phyloP scores from a whole-genome alignment of 2,888 invertebrate genomes.

The Scaptomyza reducta region DNA sequence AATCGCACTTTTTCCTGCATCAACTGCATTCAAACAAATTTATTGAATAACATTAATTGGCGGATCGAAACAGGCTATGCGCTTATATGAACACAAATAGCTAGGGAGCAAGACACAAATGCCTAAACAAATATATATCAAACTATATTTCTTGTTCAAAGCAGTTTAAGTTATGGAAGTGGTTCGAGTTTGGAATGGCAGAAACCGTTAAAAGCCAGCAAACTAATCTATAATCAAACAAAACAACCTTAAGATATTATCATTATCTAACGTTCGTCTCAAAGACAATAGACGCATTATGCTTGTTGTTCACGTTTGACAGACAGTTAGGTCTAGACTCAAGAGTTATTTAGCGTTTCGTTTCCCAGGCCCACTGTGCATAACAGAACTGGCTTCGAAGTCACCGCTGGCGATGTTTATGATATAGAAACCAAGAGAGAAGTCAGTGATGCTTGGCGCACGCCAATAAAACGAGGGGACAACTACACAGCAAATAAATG shows the following conservation, averaged over 20 bases:
- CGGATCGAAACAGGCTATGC: not conserved
- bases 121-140: too few relatives aligned
- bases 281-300: conserved; percentile 53
- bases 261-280: conserved; percentile 30
- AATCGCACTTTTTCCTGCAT: conserved; percentile 22
- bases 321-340: conserved; percentile 35
- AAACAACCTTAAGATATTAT: conserved; percentile 22
- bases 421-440: conserved; percentile 41
- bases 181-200: not conserved
- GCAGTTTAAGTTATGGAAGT: not conserved
- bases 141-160: not conserved
- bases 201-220: conserved; percentile 3
- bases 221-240: conserved; percentile 48
- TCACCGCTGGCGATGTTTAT: conserved; percentile 58
- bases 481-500: not conserved
- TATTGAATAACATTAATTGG: conserved; percentile 17
- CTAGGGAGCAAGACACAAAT: not conserved
- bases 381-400: conserved; percentile 63
- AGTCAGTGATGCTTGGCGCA: conserved; percentile 71
- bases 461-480: conserved; percentile 53
- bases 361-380: conserved; percentile 65
- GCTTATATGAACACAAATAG: not conserved
- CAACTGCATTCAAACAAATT: not conserved
- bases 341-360: conserved; percentile 23
- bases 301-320: conserved; percentile 3